Base-by-base conservation (phyloP, 2,113 vertebrate genomes). In the Ciconia stormi region DNA sequence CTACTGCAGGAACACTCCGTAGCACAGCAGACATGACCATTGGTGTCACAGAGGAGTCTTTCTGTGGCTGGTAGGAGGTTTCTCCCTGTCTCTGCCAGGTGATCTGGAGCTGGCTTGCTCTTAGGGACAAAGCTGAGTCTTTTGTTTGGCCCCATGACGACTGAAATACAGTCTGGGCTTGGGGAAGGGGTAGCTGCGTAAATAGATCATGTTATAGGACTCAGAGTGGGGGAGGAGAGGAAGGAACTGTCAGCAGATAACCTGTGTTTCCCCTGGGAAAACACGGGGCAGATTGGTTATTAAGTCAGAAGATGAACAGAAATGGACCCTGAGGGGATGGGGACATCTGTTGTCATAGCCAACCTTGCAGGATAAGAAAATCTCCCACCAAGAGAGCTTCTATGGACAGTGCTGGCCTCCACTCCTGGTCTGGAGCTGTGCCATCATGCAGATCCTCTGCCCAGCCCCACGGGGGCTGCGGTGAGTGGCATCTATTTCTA, bases 321-420 rank as follows among this genome's bases (percentile, higher is more conserved):
- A 49, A 78, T 29, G 50, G 73, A 69, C 67, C 87, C 87, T 0
- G 4, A 92, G 94, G 96, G 76, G 38, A 81, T 73, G 78, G 49
- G 93, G 84, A 49, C 90, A 95, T 96, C 94, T 95, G 88, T 16
- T 80, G 49, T 74, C 46, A 40, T 18, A 67, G 71, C 50, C 92
- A 91, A 2, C 46, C 53, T 91, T 58, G 47, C 20, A 90, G 89
- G 63, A 36, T 32, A 84, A 91, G 72, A 59, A 94, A 71, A 25
- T 40, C 71, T 78, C 74, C 76, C 5, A 50, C 20, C 4, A 0
- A 49, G 72, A 62, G 49, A 50, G 25, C 44, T 85, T 49, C 56
- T 88, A 8, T 42, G 93, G 62, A 1, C 66, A 58, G n/a, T 6
- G 6, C 29, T 7, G 52, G 30, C 23, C 74, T 82, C 59, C 15